phyloP scores from a whole-genome alignment of 1,140 invertebrate species.

The Aradophagus sp. region DNA sequence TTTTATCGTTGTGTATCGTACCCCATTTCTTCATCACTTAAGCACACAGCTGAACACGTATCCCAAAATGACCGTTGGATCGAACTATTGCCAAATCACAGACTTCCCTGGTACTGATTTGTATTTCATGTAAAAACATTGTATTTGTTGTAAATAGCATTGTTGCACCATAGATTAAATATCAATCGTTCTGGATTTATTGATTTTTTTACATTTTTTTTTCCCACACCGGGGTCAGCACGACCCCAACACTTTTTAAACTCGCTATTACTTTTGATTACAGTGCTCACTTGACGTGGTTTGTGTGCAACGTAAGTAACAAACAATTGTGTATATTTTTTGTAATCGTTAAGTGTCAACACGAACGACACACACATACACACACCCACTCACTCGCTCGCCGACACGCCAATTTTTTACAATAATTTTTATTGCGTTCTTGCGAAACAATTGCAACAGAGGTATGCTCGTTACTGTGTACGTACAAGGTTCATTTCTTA shows the following conservation, averaged over 20 bases:
- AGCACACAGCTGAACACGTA: background rate
- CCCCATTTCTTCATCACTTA: too few relatives aligned
- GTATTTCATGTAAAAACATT: conserved; percentile 19
- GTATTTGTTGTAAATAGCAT: conserved; percentile 43
- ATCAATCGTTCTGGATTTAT: conserved; percentile 27
- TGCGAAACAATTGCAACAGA: conserved; percentile 13
- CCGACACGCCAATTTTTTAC: conserved; percentile 34
- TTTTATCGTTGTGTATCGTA: background rate
- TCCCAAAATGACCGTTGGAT: background rate
- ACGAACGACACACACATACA: conserved; percentile 26
- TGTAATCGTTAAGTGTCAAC: conserved; percentile 51
- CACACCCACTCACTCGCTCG: conserved; percentile 8
- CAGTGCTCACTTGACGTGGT: conserved; percentile 52
- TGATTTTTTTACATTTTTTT: too few relatives aligned
- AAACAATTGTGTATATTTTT: conserved; percentile 53
- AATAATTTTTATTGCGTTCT: conserved; percentile 40
- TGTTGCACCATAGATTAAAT: conserved; percentile 35
- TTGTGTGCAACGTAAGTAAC: conserved; percentile 49
- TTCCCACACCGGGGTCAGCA: conserved; percentile 33
- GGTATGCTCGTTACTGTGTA: conserved; percentile 17
- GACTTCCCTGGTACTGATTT: background rate
- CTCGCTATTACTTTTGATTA: conserved; percentile 54
- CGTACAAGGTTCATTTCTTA: too few relatives aligned
- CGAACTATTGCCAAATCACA: background rate
- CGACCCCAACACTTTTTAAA: conserved; percentile 48